Base-by-base conservation (phyloP, 2,797 vertebrate species). In the Poliocrania exsul region DNA sequence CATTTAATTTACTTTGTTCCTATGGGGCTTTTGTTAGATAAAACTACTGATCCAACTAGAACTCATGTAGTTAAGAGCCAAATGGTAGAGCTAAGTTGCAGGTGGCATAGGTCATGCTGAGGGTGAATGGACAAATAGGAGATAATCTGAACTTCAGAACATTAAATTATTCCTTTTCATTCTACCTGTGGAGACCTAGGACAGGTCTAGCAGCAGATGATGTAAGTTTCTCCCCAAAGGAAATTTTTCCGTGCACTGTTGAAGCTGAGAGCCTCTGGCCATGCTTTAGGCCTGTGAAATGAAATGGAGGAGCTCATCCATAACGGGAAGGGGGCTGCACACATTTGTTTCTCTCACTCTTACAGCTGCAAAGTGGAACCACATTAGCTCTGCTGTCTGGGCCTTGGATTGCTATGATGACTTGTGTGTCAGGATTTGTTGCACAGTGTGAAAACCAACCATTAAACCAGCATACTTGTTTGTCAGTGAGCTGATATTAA, bases 401-500 rank as follows among this genome's bases (percentile, higher is more conserved):
- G 83, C 38, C 78, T 90, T 90, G 0, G 0, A 19, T 18, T 92
- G n/a, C 54, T 83, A 12, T 28, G 69, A 56, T 72, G 64, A 37
- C 61, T 82, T 88, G n/a, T 73, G 66, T 82, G 65, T 91, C 75
- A 89, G 84, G 84, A 89, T 95, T 95, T 94, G 92, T 81, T 88
- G 57, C 88, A 83, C 73, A 83, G 71, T 81, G 56, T 86, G 82
- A 94, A 90, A 88, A 77, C 14, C 51, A 86, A 33, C 42, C 33
- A 61, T 94, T 89, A 92, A 92, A 91, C 46, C 44, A 51, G 26
- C 72, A 73, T 75, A 79, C 51, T 89, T 88, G 47, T 72, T 91
- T 94, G 81, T 85, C 86, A 97, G 93, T 61, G 65, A 92, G 64
- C 84, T 91, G 95, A 85, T 95, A 89, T 91, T 92, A 91, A 95